Evolutionary conservation across 1,140 invertebrate species (phyloP), one percentile per base, ranked within the genome.

Genomic region (Eriocheir sinensis): DNA sequence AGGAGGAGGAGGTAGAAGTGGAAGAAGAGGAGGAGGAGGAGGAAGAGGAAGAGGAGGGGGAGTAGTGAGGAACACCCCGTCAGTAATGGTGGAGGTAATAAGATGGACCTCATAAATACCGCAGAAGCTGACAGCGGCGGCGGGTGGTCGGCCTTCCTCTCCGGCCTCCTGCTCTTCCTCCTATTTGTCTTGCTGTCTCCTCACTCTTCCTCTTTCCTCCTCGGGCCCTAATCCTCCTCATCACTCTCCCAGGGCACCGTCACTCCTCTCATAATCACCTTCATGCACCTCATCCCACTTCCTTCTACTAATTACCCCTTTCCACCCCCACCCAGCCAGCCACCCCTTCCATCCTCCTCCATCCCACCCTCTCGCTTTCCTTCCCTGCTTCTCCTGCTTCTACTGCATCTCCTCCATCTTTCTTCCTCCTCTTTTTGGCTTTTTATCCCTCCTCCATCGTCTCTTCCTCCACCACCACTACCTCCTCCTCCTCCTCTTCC

Each of bases 71-170:
- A 48, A 41, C 41, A 81, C 53, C 60, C 44, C 36, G 93, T 94
- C 93, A 94, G 89, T 85, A 91, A 94, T 94, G 79, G 88, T 94
- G 41, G 40, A 91, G 93, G 93, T 94, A 91, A 94, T 94, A 94
- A 94, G 93, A 91, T 94, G 93, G 93, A 91, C 89, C 89, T 91
- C 93, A 94, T 94, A 94, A 94, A 94, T 94, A 94, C 89, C 44
- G 89, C 93, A 94, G 93, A 91, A 94, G 93, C 93, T 94, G 93
- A 94, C 93, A 86, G 93, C 79, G 44, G n/a, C 80, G 89, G 93
- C 83, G 89, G 89, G 93, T 91, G 93, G 93, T 85, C 93, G 89
- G 89, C 81, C 91, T 34, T 53, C 80, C n/a, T 89, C 79, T 83
- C 86, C 30, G 36, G 80, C 89, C 93, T 91, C 89, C 93, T 89